Base-by-base conservation (phyloP, 2,797 vertebrate genomes). In the Gambusia yucatana region DNA sequence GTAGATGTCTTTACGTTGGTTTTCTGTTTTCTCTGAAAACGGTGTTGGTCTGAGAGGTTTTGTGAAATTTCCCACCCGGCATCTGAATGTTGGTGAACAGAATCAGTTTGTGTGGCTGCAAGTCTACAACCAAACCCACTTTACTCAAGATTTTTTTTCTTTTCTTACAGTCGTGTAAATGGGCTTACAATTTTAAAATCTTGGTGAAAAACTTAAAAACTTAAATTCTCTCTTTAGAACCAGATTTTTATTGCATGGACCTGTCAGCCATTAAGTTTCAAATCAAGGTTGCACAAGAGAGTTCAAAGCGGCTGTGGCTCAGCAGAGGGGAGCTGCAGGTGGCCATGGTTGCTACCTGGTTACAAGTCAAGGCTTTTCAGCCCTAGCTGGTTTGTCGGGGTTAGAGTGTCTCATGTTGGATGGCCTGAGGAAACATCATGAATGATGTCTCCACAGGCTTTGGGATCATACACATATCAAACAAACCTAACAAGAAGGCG, bases 221-320 rank as follows among this genome's bases (percentile, higher is more conserved):
- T 33, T 46, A 5, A 20, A 16, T 44, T 39, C 22, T 28, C 30
- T 52, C 33, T 25, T 4, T 41, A 63, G 16, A 41, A 20, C 25
- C 11, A 22, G 43, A 7, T 7, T 17, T 28, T 48, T 20, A 48
- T 28, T 61, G 57, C 11, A 3, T 28, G 28, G 11, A 50, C 48
- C 9, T 20, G 39, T 13, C 17, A 41, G n/a, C 17, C 41, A 43
- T 52, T 17, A 69, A 67, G 17, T 30, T 9, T 11, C 11, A 17
- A 20, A 46, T 36, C 7, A 33, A 44, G 72, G 71, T 36, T 44
- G 17, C 43, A 47, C 22, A n/a, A 7, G 17, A 4, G 4, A 33
- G 73, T 69, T 80, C 10, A 80, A 75, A 75, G 41, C 25, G 9
- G 25, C 57, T 73, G 69, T 6, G 6, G 61, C 50, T 69, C 65